Conservation (phyloP, 2,797 vertebrate genomes). For the Crenuchus spilurus region DNA sequence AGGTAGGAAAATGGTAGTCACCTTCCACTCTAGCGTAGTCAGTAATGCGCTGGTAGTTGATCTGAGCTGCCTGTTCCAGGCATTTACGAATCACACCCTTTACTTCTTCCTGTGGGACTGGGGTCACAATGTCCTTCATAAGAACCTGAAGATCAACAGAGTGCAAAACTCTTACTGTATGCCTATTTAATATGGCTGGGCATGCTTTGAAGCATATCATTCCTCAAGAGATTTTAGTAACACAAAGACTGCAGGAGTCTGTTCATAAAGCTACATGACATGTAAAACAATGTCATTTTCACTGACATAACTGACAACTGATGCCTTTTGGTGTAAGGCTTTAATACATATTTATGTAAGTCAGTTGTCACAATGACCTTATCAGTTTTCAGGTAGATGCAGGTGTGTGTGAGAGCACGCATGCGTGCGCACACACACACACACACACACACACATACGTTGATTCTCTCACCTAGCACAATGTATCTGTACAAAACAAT, state of each 20-base stretch:
- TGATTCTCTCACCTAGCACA: neutral
- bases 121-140: slow-evolving; percentile 99
- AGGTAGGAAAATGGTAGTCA: slow-evolving; percentile 71
- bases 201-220: neutral
- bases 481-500: slow-evolving; percentile 37
- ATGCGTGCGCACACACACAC: neutral
- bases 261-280: too few relatives aligned
- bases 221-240: too few relatives aligned
- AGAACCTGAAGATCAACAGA: slow-evolving; percentile 74
- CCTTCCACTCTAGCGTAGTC: slow-evolving; percentile 99
- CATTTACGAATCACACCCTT: slow-evolving; percentile 99
- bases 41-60: slow-evolving; percentile 96
- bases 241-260: too few relatives aligned
- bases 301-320: too few relatives aligned
- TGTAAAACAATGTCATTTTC: too few relatives aligned
- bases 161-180: neutral
- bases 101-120: slow-evolving; percentile 97
- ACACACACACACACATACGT: slow-evolving; percentile 7
- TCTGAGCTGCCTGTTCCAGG: slow-evolving; percentile 96
- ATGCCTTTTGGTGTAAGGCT: too few relatives aligned
- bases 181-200: neutral
- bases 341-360: too few relatives aligned
- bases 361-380: too few relatives aligned
- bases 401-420: too few relatives aligned
- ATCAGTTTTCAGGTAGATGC: too few relatives aligned